Conservation (phyloP, 2,113 vertebrate species). For the Dicerorhinus sumatrensis region DNA sequence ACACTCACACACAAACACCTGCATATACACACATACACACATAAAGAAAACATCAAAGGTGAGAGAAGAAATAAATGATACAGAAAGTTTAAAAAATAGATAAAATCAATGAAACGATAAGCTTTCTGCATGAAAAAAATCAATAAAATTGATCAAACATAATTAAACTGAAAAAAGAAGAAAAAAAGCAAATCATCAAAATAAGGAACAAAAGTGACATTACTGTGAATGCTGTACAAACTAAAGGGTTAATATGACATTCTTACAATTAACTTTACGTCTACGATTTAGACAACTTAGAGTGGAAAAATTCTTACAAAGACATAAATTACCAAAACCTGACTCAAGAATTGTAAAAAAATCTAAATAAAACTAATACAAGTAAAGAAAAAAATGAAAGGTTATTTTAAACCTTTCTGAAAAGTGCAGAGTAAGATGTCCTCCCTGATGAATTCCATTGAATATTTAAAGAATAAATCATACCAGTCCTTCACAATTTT, state of each 20-base stretch:
- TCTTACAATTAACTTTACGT: background rate
- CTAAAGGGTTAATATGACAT: background rate
- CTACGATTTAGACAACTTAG: background rate
- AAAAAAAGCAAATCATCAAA: background rate
- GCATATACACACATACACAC: too few species aligned
- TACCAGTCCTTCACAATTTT: background rate
- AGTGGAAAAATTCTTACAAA: background rate
- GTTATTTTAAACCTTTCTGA: background rate
- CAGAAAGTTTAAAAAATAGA: too few species aligned
- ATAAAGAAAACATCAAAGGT: too few species aligned
- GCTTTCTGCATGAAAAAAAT: background rate
- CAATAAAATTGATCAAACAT: background rate
- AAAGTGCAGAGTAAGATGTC: background rate
- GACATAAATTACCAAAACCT: background rate
- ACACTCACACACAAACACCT: background rate
- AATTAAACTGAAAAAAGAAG: background rate
- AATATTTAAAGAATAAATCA: background rate
- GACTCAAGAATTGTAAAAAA: background rate
- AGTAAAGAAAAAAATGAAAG: background rate
- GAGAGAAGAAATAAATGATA: too few species aligned
- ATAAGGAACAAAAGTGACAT: background rate
- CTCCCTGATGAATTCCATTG: background rate
- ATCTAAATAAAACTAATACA: background rate
- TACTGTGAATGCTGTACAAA: background rate
- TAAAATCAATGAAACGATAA: too few species aligned